Percentiles rank a stretch among this genome's conserved stretches.
Conservation (phyloP, 2,888 invertebrate species). For the Aspidiotus destructor region DNA sequence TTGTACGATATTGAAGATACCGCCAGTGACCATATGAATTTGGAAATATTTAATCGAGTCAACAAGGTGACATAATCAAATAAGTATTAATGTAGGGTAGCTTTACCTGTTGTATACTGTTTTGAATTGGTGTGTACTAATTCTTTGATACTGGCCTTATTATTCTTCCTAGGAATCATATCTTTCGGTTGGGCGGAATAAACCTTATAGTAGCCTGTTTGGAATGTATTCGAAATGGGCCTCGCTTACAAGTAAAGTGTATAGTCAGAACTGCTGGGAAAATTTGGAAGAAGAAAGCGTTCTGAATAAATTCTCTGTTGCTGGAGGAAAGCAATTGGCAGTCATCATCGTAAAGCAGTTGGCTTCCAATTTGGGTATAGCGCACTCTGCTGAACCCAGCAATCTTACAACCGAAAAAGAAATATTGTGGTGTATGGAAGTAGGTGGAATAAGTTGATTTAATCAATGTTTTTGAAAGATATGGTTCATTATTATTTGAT, state of each 20-base stretch:
- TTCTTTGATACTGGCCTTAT: neutral
- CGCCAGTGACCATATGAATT: slow-evolving; percentile 53
- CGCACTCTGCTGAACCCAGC: slow-evolving; percentile 75
- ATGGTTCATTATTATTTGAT: slow-evolving; percentile 13
- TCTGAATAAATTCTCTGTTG: slow-evolving; percentile 61
- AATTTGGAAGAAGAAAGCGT: slow-evolving; percentile 55
- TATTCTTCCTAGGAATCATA: slow-evolving; percentile 20
- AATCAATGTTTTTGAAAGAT: neutral
- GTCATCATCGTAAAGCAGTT: slow-evolving; percentile 69
- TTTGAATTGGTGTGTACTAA: slow-evolving; percentile 1
- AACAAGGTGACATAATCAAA: slow-evolving; percentile 53
- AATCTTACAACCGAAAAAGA: slow-evolving; percentile 69
- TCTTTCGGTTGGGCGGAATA: slow-evolving; percentile 22
- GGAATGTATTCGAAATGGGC: slow-evolving; percentile 77
- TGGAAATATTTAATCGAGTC: slow-evolving; percentile 70
- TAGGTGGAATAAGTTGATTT: slow-evolving; percentile 40
- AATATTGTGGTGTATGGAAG: slow-evolving; percentile 61
- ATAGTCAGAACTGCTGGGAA: slow-evolving; percentile 15
- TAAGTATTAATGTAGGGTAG: neutral
- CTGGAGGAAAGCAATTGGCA: slow-evolving; percentile 70
- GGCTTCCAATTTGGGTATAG: slow-evolving; percentile 57
- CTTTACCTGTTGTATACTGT: neutral
- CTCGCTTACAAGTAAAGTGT: slow-evolving; percentile 53
- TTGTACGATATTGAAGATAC: too few relatives aligned
- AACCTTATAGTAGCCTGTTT: slow-evolving; percentile 11